Evolutionary conservation across 1,140 invertebrate species (phyloP).

Genomic region (Drosophila prosaltans): DNA sequence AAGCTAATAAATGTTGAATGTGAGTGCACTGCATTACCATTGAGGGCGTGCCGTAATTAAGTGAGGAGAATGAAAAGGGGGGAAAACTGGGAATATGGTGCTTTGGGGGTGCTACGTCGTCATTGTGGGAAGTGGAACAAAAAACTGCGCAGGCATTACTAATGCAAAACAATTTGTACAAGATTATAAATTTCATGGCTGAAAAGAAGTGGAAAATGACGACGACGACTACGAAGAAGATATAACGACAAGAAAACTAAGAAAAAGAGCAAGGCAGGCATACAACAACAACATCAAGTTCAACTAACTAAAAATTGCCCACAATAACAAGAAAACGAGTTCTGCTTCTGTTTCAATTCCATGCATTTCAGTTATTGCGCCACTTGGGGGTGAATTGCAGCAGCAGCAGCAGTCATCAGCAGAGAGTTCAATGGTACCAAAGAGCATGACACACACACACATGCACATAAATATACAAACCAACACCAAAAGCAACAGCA

Average conservation of each 20-base stretch:
- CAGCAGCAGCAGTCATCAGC: slow-evolving; percentile 32
- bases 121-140: slow-evolving; percentile 54
- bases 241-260: slow-evolving; percentile 29
- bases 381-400: slow-evolving; percentile 59
- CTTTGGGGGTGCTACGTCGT: neutral
- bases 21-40: slow-evolving; percentile 51
- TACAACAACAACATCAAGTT: slow-evolving; percentile 39
- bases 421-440: slow-evolving; percentile 77
- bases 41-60: slow-evolving; percentile 46
- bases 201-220: slow-evolving; percentile 40
- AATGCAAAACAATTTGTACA: slow-evolving; percentile 71
- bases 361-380: slow-evolving; percentile 49
- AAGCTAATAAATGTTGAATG: slow-evolving; percentile 48
- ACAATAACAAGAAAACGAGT: slow-evolving; percentile 18
- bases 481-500: slow-evolving; percentile 3
- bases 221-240: slow-evolving; percentile 33
- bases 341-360: slow-evolving; percentile 58
- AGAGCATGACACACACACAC: slow-evolving; percentile 58
- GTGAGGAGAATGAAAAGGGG: slow-evolving; percentile 34
- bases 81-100: slow-evolving; percentile 4
- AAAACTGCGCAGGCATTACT: slow-evolving; percentile 65
- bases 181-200: slow-evolving; percentile 73
- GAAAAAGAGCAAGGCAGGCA: slow-evolving; percentile 20
- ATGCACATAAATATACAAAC: slow-evolving; percentile 15
- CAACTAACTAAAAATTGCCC: slow-evolving; percentile 33